phyloP scores from a whole-genome alignment of 2,888 invertebrate species.

The Oxyteleia sp. region DNA sequence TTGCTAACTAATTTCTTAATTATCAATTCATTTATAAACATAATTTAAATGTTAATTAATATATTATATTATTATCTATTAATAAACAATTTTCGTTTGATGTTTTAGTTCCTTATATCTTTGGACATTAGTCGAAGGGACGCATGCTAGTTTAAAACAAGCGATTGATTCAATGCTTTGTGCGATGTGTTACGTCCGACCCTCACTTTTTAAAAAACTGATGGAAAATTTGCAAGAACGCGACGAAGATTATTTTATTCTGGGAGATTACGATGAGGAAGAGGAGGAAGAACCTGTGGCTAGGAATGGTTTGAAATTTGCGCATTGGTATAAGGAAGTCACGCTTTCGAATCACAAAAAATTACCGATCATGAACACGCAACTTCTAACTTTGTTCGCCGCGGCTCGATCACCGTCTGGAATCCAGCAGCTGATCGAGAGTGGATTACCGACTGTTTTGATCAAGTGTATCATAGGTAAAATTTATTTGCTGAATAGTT shows the following conservation, averaged over 20 bases:
- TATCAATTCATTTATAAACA: too few species aligned
- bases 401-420: conserved; percentile 94
- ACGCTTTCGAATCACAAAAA: conserved; percentile 89
- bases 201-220: conserved; percentile 92
- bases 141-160: conserved; percentile 92
- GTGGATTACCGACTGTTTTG: conserved; percentile 91
- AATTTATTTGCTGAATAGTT: too few species aligned
- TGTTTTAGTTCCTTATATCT: conserved; percentile 90
- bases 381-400: conserved; percentile 93
- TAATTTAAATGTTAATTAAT: too few species aligned
- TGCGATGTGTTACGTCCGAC: conserved; percentile 94
- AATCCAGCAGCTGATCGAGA: conserved; percentile 92
- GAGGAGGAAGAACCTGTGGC: conserved; percentile 86
- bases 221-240: conserved; percentile 91
- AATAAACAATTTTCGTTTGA: too few species aligned
- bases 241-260: conserved; percentile 89
- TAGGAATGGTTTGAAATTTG: conserved; percentile 82
- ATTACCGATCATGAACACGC: conserved; percentile 89
- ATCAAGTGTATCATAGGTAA: conserved; percentile 89
- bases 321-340: conserved; percentile 89
- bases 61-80: too few species aligned
- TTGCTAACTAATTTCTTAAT: too few species aligned
- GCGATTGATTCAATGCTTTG: conserved; percentile 95
- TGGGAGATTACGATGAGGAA: conserved; percentile 89
- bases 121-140: conserved; percentile 92